Percentiles rank a stretch among this genome's conserved stretches.
Conservation (phyloP, 2,888 invertebrate species). For the Drosophila siamana region DNA sequence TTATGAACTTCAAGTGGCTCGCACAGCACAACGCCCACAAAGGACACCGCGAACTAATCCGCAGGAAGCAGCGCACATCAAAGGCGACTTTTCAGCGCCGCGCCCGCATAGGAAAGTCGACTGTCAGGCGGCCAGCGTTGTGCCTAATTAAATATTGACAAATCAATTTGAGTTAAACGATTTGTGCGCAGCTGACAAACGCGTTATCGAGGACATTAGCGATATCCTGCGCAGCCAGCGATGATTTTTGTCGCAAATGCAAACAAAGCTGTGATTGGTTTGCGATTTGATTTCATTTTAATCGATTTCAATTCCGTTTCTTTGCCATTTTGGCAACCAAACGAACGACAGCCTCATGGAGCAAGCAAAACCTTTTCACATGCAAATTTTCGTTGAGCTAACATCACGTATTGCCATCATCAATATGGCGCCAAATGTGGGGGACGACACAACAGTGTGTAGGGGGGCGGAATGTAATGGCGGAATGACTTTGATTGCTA, state of each 20-base stretch:
- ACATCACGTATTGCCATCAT: slow-evolving; percentile 67
- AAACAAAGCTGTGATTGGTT: slow-evolving; percentile 78
- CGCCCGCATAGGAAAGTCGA: slow-evolving; percentile 37
- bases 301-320: slow-evolving; percentile 70
- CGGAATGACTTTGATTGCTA: slow-evolving; percentile 55
- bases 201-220: slow-evolving; percentile 38
- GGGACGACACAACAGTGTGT: neutral
- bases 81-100: slow-evolving; percentile 23
- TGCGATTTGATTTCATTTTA: slow-evolving; percentile 76
- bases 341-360: slow-evolving; percentile 29
- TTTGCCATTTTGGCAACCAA: slow-evolving; percentile 36
- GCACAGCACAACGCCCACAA: slow-evolving; percentile 49
- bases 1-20: slow-evolving; percentile 11
- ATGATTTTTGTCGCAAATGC: slow-evolving; percentile 38
- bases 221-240: slow-evolving; percentile 37
- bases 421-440: slow-evolving; percentile 56
- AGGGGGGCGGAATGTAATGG: neutral
- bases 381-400: slow-evolving; percentile 68
- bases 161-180: slow-evolving; percentile 81
- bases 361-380: slow-evolving; percentile 66
- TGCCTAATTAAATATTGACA: slow-evolving; percentile 80
- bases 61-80: slow-evolving; percentile 62
- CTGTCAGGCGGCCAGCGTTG: slow-evolving; percentile 15
- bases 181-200: slow-evolving; percentile 73
- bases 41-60: slow-evolving; percentile 69